Percentiles rank a stretch among this genome's conserved stretches.
Evolutionary conservation across 2,797 vertebrate genomes (phyloP).

Genomic region (Sparidentex hasta): DNA sequence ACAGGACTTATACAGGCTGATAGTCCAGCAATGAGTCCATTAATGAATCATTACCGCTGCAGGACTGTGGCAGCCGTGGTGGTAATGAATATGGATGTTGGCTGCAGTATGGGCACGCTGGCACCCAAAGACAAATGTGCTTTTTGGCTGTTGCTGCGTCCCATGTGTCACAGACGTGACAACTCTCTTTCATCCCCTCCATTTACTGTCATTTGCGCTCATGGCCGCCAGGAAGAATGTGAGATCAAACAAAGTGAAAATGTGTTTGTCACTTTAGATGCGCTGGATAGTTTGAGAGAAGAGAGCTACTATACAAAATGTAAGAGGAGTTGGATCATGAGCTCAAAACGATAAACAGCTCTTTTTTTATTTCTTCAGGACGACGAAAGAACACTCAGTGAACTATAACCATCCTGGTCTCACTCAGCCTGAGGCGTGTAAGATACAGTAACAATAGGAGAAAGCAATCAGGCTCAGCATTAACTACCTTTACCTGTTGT

Average conservation of each 20-base stretch:
- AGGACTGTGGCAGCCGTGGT: slow-evolving; percentile 37
- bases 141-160: slow-evolving; percentile 60
- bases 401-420: neutral
- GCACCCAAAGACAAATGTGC: slow-evolving; percentile 53
- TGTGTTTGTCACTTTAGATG: slow-evolving; percentile 21
- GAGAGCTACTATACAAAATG: neutral
- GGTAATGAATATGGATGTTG: slow-evolving; percentile 68
- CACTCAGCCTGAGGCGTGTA: neutral
- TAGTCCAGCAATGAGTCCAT: slow-evolving; percentile 43
- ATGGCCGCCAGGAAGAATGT: slow-evolving; percentile 56
- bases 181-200: slow-evolving; percentile 68
- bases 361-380: neutral
- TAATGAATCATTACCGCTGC: slow-evolving; percentile 61
- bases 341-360: neutral
- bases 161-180: slow-evolving; percentile 72
- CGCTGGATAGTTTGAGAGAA: slow-evolving; percentile 28
- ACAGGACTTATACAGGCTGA: slow-evolving; percentile 13
- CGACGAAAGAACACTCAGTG: neutral
- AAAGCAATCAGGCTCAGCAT: neutral
- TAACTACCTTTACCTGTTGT: neutral
- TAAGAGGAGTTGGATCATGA: neutral
- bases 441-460: neutral
- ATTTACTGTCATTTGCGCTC: slow-evolving; percentile 64
- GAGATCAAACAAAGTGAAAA: slow-evolving; percentile 39
- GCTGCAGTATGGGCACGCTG: slow-evolving; percentile 55